Conservation (phyloP, 1,140 invertebrate species). For the Psilanteris sp. region DNA sequence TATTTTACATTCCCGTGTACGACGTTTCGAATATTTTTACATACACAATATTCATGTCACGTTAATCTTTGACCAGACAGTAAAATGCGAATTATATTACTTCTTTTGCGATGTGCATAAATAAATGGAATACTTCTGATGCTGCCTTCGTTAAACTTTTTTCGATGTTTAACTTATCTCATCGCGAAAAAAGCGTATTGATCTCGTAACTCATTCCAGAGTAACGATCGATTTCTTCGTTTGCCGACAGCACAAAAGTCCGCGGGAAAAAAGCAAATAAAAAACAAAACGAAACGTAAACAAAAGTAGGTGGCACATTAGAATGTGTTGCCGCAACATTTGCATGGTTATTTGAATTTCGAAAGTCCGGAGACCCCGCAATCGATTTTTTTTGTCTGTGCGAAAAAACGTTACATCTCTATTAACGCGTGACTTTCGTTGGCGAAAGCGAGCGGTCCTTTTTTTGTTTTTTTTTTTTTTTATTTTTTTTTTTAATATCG, state of each 20-base stretch:
- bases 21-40: slow-evolving; percentile 27
- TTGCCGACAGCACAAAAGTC: slow-evolving; percentile 18
- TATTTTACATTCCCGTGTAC: slow-evolving; percentile 24
- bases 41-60: neutral
- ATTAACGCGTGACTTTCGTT: slow-evolving; percentile 33
- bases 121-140: slow-evolving; percentile 1
- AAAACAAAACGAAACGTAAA: slow-evolving; percentile 22
- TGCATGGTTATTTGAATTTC: slow-evolving; percentile 48
- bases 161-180: slow-evolving; percentile 29
- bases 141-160: slow-evolving; percentile 10
- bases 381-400: slow-evolving; percentile 27
- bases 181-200: slow-evolving; percentile 32
- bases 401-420: slow-evolving; percentile 37
- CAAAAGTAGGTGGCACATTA: slow-evolving; percentile 32
- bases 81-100: slow-evolving; percentile 23
- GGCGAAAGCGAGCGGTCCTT: no score
- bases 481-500: slow-evolving; percentile 24
- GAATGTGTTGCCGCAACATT: slow-evolving; percentile 31
- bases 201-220: slow-evolving; percentile 34
- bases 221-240: slow-evolving; percentile 29
- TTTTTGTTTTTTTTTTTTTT: no score
- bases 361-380: slow-evolving; percentile 5
- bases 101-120: slow-evolving; percentile 1
- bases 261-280: slow-evolving; percentile 7
- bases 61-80: slow-evolving; percentile 2